Percentiles rank a stretch among this genome's conserved stretches.
Conservation (phyloP, 2,888 invertebrate species). For the Carpatolechia fugitivella region DNA sequence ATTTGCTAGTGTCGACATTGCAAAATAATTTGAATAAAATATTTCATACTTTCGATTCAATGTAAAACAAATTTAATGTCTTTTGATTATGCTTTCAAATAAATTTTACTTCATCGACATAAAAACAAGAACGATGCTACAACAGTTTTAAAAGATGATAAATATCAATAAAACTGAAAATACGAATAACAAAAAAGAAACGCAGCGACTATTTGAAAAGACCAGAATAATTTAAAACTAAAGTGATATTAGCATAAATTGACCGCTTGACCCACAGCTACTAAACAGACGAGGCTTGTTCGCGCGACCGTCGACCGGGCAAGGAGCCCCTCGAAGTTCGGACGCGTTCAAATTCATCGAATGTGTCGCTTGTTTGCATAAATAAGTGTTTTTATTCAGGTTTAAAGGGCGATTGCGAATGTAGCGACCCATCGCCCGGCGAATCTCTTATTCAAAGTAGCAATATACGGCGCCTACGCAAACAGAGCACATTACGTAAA, state of each 20-base stretch:
- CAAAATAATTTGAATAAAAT: too few species aligned
- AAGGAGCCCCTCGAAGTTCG: neutral
- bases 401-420: slow-evolving; percentile 16
- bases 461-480: slow-evolving; percentile 67
- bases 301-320: slow-evolving; percentile 1
- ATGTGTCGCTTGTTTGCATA: slow-evolving; percentile 3
- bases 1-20: too few species aligned
- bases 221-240: slow-evolving; percentile 1
- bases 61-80: too few species aligned
- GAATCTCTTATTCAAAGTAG: slow-evolving; percentile 69
- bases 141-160: too few species aligned
- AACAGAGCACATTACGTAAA: slow-evolving; percentile 54
- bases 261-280: slow-evolving; percentile 7
- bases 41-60: too few species aligned
- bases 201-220: neutral
- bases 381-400: slow-evolving; percentile 25
- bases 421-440: slow-evolving; percentile 38
- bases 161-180: neutral
- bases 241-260: neutral
- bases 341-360: slow-evolving; percentile 7
- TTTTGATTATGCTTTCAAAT: too few species aligned
- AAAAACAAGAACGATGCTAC: too few species aligned
- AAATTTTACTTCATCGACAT: too few species aligned
- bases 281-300: neutral
- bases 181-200: neutral